Evolutionary conservation across 2,113 vertebrate species (phyloP).

Genomic region (Elephantulus edwardii): DNA sequence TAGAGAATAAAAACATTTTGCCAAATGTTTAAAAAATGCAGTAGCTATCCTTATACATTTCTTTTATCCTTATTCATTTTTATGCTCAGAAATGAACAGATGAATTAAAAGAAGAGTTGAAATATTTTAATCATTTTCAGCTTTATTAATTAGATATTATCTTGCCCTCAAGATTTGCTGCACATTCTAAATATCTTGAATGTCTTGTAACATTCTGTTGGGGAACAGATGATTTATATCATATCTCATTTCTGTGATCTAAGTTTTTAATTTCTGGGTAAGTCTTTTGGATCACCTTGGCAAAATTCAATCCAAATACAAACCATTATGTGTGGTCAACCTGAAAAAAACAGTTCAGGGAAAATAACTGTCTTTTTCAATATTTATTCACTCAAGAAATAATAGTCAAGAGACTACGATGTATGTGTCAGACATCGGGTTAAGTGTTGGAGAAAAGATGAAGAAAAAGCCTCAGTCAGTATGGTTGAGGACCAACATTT

Average conservation of each 20-base stretch:
- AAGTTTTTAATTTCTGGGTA: neutral
- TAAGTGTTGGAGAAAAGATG: too few relatives aligned
- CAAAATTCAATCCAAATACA: neutral
- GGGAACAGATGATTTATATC: neutral
- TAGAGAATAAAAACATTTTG: constrained; percentile 16
- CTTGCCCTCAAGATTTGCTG: neutral
- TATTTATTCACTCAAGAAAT: neutral
- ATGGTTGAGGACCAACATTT: too few relatives aligned
- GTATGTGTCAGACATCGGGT: rapidly evolving
- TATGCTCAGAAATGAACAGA: neutral
- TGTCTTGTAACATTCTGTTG: neutral
- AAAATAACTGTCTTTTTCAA: neutral
- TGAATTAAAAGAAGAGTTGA: neutral
- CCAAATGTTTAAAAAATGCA: neutral
- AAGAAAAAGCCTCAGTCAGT: rapidly evolving
- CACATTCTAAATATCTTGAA: neutral
- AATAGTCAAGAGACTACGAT: neutral
- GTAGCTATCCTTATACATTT: neutral
- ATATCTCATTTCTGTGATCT: too few relatives aligned
- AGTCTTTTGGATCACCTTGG: neutral
- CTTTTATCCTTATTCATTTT: neutral
- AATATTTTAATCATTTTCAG: neutral
- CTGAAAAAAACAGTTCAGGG: neutral
- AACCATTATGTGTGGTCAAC: neutral
- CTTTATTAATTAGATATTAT: too few relatives aligned